phyloP scores from a whole-genome alignment of 2,113 vertebrate genomes.

The Regulus satrapa region DNA sequence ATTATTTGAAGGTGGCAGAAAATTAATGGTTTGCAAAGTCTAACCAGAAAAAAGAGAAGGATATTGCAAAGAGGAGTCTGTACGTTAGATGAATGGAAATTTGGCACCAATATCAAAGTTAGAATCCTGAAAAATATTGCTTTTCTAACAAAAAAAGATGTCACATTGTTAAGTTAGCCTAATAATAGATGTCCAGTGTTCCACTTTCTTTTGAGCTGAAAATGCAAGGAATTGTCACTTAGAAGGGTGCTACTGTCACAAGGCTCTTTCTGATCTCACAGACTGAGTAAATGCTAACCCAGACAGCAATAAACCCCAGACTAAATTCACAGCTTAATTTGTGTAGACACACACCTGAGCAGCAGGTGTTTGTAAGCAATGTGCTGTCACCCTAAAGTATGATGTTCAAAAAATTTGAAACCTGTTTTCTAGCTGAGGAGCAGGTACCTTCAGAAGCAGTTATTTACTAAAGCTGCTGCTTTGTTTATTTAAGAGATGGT shows the following conservation, averaged over 20 bases:
- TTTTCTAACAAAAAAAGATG: background rate
- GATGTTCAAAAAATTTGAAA: background rate
- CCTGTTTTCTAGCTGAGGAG: background rate
- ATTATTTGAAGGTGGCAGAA: conserved; percentile 36
- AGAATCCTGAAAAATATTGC: background rate
- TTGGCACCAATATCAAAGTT: background rate
- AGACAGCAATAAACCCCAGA: background rate
- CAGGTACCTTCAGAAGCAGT: background rate
- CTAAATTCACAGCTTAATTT: background rate
- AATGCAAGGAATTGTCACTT: background rate
- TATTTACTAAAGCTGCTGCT: background rate
- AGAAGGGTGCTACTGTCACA: background rate
- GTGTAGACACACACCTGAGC: background rate
- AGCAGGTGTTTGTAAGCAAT: conserved; percentile 19
- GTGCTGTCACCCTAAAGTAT: background rate
- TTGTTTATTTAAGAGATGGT: background rate
- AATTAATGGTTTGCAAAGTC: background rate
- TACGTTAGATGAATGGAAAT: background rate
- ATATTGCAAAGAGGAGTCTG: background rate
- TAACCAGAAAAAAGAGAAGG: background rate
- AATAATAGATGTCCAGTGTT: background rate
- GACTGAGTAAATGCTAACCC: background rate
- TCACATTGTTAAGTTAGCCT: background rate
- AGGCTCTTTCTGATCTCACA: background rate
- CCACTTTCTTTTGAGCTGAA: background rate